A percentile compares a stretch with the other conserved stretches of the same genome.
phyloP scores from a whole-genome alignment of 2,888 invertebrate species.

The Chaitophorus viminalis region DNA sequence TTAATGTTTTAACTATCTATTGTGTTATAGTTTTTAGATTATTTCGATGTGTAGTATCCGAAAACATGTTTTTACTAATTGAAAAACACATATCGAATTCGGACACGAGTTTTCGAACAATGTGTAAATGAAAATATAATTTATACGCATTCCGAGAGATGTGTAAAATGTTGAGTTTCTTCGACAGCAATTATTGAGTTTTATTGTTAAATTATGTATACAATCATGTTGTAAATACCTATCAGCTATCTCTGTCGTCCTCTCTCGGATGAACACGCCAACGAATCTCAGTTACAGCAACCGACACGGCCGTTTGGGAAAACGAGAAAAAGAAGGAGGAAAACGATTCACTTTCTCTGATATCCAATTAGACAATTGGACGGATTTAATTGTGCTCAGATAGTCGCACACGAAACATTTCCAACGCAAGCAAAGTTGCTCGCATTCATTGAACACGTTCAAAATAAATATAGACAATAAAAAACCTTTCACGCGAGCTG shows the following conservation, averaged over 20 bases:
- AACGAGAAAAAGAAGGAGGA: constrained; percentile 32
- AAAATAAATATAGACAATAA: constrained; percentile 50
- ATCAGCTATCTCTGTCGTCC: too few relatives aligned
- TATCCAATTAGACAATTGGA: constrained; percentile 44
- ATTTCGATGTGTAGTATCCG: neutral
- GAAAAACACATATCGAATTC: neutral
- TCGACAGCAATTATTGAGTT: neutral
- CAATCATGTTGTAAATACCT: neutral
- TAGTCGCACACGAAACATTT: constrained; percentile 34
- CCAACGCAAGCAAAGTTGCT: neutral
- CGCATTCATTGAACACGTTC: constrained; percentile 44
- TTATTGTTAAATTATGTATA: neutral
- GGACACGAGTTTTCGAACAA: neutral
- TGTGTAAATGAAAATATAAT: neutral
- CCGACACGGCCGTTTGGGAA: neutral
- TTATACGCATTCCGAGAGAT: neutral
- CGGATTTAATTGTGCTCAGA: constrained; percentile 44
- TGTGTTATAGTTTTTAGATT: neutral
- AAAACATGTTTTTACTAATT: neutral
- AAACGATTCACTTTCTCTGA: constrained; percentile 53
- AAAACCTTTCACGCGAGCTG: constrained; percentile 46
- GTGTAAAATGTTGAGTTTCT: neutral
- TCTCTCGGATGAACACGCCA: neutral
- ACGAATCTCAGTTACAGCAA: neutral
- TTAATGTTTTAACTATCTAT: too few relatives aligned